Evolutionary conservation across 1,140 invertebrate species (phyloP), one percentile per base, ranked within the genome.

Genomic region (Odontomachus brunneus): DNA sequence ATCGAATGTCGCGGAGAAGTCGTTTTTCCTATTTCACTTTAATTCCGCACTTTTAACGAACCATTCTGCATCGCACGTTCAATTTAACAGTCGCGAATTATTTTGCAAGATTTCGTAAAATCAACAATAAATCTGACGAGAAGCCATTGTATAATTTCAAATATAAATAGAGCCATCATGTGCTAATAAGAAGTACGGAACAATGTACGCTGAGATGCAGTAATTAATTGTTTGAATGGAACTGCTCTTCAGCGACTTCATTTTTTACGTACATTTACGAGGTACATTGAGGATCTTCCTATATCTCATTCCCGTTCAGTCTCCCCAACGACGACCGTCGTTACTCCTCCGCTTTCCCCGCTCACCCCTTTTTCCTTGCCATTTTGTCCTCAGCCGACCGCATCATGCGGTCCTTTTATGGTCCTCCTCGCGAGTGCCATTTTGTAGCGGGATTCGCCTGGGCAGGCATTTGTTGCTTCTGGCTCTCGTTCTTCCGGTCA

Each of bases 391-490:
- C 29, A 73, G 29, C 29, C 51, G 53, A 57, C 55, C 71, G 55
- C 53, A 55, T 73, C 29, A 33, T 73, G 29, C 19, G 51, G 57
- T 73, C 71, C 22, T 73, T 73, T 73, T 57, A 66, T 44, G 71
- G 22, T 73, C 53, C 48, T 57, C 12, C 53, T 59, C 53, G 53
- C 53, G 53, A 73, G 71, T 73, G 69, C 22, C 48, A 4, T 73
- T 59, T 55, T 48, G 63, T 22, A 38, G 17, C 38, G 1, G 38
- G 19, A 65, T 44, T 65, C 33, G 17, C 62, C 29, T 48, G 59
- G 38, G 59, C 24, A 33, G 44, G 19, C 38, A 44, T 38, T 44
- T 62, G 26, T 62, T 62, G n/a, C 63, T 65, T 65, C 63, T 33
- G 4, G 63, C 63, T 65, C 44, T 62, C 26, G 33, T 17, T 65